phyloP scores from a whole-genome alignment of 2,113 vertebrate species.

The Ammodytes marinus region DNA sequence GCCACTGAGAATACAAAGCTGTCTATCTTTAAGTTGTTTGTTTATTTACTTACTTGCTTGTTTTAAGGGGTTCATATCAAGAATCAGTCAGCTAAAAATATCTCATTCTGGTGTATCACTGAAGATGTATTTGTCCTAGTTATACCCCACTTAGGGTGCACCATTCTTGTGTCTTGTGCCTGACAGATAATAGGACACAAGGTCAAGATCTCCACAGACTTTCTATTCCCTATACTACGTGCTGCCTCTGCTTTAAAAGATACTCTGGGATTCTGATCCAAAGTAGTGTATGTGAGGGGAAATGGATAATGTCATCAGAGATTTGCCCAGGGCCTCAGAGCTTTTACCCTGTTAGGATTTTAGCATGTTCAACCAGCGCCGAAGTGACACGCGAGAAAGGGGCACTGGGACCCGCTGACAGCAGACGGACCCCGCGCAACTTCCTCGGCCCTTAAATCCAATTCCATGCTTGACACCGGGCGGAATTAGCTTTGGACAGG shows the following conservation, averaged over 20 bases:
- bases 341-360: slow-evolving; percentile 67
- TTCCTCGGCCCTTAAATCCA: slow-evolving; percentile 77
- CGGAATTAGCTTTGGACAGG: slow-evolving; percentile 82
- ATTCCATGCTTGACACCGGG: slow-evolving; percentile 80
- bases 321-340: slow-evolving; percentile 70
- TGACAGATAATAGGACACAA: slow-evolving; percentile 73
- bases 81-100: neutral
- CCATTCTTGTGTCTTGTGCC: slow-evolving; percentile 27
- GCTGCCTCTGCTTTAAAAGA: slow-evolving; percentile 41
- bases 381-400: slow-evolving; percentile 81
- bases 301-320: slow-evolving; percentile 75
- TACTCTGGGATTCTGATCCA: slow-evolving; percentile 33
- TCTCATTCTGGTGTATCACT: neutral
- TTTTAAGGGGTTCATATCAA: slow-evolving; percentile 5
- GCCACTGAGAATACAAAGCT: slow-evolving; percentile 1
- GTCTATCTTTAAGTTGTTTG: neutral
- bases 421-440: slow-evolving; percentile 63
- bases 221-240: slow-evolving; percentile 35
- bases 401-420: slow-evolving; percentile 79
- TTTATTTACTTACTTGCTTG: neutral
- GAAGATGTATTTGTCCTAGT: neutral
- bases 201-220: slow-evolving; percentile 48
- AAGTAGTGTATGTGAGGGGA: slow-evolving; percentile 48
- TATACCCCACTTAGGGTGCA: slow-evolving; percentile 8
- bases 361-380: slow-evolving; percentile 72